Evolutionary conservation across 2,113 vertebrate species (phyloP), one percentile per base, ranked within the genome.

Genomic region (Vulpes lagopus): DNA sequence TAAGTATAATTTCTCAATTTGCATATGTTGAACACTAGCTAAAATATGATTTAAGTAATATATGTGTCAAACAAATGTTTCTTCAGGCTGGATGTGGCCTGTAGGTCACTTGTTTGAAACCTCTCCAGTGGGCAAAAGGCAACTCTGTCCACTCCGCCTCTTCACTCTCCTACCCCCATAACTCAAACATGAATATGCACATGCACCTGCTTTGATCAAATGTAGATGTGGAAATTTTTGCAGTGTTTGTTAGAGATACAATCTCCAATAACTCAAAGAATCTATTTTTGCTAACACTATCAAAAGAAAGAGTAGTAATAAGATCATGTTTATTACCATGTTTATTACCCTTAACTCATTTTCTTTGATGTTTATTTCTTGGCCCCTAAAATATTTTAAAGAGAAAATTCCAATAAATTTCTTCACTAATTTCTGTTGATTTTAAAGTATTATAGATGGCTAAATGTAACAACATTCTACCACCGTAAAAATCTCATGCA

Each of bases 371-470:
- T 69, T 57, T 73, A 76, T 11, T 38, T 94, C 67, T 76, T 81
- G 32, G 11, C 14, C 25, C 17, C 15, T 86, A 20, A 91, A 60
- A 49, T 80, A 19, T 51, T 97, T 84, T 95, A 91, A 96, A 96
- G 30, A 95, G 97, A 97, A 89, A 49, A 62, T 95, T 88, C 53
- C 67, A 95, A 80, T 83, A 88, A 94, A 89, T 97, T 96, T 80
- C 85, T 81, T 80, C 81, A 89, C 97, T 98, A 82, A 51, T 98
- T 98, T 98, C 89, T 97, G 91, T 95, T 94, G 97, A 98, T 88
- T 97, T 22, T 93, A 97, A 86, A 92, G 0, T 96, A 35, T 62
- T 83, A 35, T 10, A 64, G 43, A 25, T 64, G 32, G 22, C 53
- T 96, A 35, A 78, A 74, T 20, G 35, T 82, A 94, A 88, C 4